Percentiles rank a stretch among this genome's conserved stretches.
Evolutionary conservation across 2,888 invertebrate genomes (phyloP).

Genomic region (Mesoligia furuncula): DNA sequence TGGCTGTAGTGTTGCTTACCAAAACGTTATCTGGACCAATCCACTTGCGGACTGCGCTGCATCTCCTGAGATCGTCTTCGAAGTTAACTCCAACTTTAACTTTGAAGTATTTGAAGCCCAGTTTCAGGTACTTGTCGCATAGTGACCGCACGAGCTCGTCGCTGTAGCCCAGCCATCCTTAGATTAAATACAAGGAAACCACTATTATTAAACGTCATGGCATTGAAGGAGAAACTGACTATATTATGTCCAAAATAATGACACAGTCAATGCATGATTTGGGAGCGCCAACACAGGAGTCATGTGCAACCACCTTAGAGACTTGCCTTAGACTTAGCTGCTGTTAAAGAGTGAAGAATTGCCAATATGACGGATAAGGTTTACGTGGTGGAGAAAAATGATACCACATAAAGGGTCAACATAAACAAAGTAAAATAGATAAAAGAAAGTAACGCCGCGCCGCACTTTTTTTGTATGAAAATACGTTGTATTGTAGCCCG

Average conservation of each 20-base stretch:
- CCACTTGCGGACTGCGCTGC: constrained; percentile 92
- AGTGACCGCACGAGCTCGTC: constrained; percentile 93
- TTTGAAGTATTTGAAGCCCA: constrained; percentile 96
- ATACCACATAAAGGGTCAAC: too few species aligned
- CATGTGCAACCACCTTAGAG: background rate
- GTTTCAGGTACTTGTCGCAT: constrained; percentile 93
- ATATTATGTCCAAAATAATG: background rate
- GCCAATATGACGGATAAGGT: too few species aligned
- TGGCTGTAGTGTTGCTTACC: constrained; percentile 84
- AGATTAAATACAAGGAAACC: constrained; percentile 43
- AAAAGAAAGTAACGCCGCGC: too few species aligned
- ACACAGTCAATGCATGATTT: background rate
- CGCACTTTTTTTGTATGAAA: background rate
- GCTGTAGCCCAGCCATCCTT: constrained; percentile 96
- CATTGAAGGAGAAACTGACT: background rate
- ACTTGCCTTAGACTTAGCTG: background rate
- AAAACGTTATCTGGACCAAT: constrained; percentile 94
- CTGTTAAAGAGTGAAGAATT: too few species aligned
- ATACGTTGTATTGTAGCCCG: background rate
- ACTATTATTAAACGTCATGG: background rate
- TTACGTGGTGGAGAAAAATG: too few species aligned
- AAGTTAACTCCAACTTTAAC: constrained; percentile 96
- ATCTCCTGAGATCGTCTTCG: constrained; percentile 94
- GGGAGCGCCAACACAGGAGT: background rate
- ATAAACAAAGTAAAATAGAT: too few species aligned